Evolutionary conservation across 2,797 vertebrate genomes (phyloP).

Genomic region (Emys orbicularis): DNA sequence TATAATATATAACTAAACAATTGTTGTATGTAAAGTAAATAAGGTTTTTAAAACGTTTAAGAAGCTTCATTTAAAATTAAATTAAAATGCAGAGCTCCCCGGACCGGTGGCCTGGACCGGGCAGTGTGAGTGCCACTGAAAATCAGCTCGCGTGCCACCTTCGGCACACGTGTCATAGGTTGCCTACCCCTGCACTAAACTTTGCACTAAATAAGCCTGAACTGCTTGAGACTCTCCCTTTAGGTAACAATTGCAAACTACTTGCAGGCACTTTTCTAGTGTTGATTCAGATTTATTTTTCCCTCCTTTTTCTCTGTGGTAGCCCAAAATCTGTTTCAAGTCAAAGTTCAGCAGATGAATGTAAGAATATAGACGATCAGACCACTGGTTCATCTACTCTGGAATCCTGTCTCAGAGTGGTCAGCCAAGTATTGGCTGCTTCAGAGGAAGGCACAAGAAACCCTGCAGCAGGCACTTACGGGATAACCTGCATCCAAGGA

Average conservation of each 20-base stretch:
- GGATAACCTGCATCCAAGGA: background rate
- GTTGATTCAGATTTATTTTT: background rate
- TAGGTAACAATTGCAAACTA: background rate
- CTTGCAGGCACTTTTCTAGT: background rate
- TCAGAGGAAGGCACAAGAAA: background rate
- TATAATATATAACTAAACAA: no score
- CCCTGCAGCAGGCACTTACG: background rate
- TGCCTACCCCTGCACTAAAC: no score
- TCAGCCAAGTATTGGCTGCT: background rate
- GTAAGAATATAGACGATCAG: background rate
- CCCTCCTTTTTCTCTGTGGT: background rate
- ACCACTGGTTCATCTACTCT: background rate
- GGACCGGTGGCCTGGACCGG: no score
- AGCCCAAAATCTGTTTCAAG: background rate
- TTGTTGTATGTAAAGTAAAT: no score
- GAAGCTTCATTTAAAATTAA: no score
- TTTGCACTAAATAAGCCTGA: background rate
- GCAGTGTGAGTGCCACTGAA: no score
- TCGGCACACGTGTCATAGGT: no score
- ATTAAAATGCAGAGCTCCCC: no score
- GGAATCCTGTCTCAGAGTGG: background rate
- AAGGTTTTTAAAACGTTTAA: no score
- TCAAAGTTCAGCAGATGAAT: background rate
- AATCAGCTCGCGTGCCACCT: no score
- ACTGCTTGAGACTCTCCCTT: conserved; percentile 9